Evolutionary conservation across 2,113 vertebrate genomes (phyloP), one percentile per base, ranked within the genome.

Genomic region (Regulus satrapa): DNA sequence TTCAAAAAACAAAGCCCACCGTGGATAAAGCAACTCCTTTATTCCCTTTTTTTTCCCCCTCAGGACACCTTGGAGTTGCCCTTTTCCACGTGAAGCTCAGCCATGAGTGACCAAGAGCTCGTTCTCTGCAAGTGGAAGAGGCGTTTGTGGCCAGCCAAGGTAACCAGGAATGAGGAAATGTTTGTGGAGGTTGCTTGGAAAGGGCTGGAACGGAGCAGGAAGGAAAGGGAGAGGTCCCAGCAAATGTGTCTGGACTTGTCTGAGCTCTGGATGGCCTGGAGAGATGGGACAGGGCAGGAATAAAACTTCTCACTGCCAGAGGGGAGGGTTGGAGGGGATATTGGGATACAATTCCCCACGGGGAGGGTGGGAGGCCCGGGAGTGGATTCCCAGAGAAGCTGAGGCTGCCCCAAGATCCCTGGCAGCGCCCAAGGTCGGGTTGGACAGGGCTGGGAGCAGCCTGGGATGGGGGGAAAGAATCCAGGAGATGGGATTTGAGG

Each of bases 111-210:
- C 19, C 92, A 85, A 26, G 72, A 96, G 18, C 97, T 97, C 3
- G 28, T 98, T 54, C 95, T 98, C 2, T 98, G 98, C 96, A 79
- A 12, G 26, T 98, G 98, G 98, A 95, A 88, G 77, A 67, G 91
- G 45, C 98, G 97, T 15, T 64, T 97, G 4, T 98, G 98, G 98
- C 98, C 98, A 12, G 98, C 98, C 29, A 98, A 98, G 98, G 98
- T 98, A 73, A 96, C 3, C 28, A 49, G 36, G 51, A 62, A 58
- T 8, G 58, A 71, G 79, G 89, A 62, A 51, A 43, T 58, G 31
- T 38, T 88, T 59, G 5, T 8, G 61, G 5, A 0, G 36, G 0
- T 5, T 7, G 14, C 52, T 48, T 83, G 43, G 46, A 13, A 66
- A 23, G 9, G 29, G 32, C 1, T 36, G 59, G 17, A 52, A 9